Evolutionary conservation across 1,140 invertebrate species (phyloP).

Genomic region (Cylas formicarius): DNA sequence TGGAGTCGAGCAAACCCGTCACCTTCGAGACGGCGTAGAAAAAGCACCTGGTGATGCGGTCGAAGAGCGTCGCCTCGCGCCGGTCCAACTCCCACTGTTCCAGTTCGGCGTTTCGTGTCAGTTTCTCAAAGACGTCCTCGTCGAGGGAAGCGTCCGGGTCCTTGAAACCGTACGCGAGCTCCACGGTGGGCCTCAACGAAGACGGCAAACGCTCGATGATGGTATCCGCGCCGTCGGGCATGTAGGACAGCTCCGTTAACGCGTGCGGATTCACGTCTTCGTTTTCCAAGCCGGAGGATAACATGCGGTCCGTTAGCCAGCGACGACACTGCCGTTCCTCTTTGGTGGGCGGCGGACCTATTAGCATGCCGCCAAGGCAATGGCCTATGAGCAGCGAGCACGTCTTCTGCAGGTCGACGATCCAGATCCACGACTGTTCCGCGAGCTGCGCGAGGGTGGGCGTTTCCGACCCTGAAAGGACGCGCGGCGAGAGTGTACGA

Average conservation of each 20-base stretch:
- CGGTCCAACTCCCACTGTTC: slow-evolving; percentile 42
- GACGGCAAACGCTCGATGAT: neutral
- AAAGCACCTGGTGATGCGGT: slow-evolving; percentile 46
- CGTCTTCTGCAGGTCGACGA: slow-evolving; percentile 54
- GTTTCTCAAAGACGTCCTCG: slow-evolving; percentile 30
- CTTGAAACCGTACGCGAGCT: too few species aligned
- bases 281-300: slow-evolving; percentile 49
- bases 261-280: slow-evolving; percentile 21
- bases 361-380: slow-evolving; percentile 52
- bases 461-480: slow-evolving; percentile 41
- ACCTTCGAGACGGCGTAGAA: slow-evolving; percentile 51
- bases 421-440: slow-evolving; percentile 52
- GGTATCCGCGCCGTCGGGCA: slow-evolving; percentile 8
- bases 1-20: slow-evolving; percentile 39
- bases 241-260: slow-evolving; percentile 20
- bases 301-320: slow-evolving; percentile 51
- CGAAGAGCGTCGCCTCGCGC: slow-evolving; percentile 43
- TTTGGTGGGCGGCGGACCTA: slow-evolving; percentile 43
- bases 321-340: slow-evolving; percentile 45
- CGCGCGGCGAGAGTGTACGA: too few species aligned
- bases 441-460: slow-evolving; percentile 43
- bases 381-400: slow-evolving; percentile 55
- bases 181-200: too few species aligned
- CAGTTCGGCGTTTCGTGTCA: slow-evolving; percentile 36
- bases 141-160: too few species aligned